Base-by-base conservation (phyloP, 2,113 vertebrate species). In the Neofelis nebulosa region DNA sequence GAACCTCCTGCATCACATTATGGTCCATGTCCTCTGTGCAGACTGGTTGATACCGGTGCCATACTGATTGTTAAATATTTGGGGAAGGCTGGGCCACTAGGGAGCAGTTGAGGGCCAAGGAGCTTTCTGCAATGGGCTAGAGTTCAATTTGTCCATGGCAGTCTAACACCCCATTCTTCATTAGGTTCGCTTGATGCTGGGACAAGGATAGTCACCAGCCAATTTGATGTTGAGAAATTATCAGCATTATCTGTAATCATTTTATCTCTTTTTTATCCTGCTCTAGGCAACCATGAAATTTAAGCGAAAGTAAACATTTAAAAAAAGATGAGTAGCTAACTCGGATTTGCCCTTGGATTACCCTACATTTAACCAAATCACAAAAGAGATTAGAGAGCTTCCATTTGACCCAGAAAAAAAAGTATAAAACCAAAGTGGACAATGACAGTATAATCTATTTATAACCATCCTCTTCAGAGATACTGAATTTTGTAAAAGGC, bases 371-470 rank as follows among this genome's bases (percentile, higher is more conserved):
- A 92, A 38, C n/a, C 78, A 94, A 96, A 92, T 92, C 91, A 83
- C 73, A 55, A 12, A 92, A 85, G 83, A 96, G 92, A 96, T 93
- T 89, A 94, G 81, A 63, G 81, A 76, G 84, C 76, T 85, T 94
- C 93, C 21, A 4, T 95, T 3, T 94, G 96, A 97, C 94, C 86
- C 92, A 96, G 94, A 95, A 96, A 97, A 97, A 97, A 85, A 78
- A 69, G 81, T 19, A 69, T 50, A 81, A 91, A 84, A 52, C 31
- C 81, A 65, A 65, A 85, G 48, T 41, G 76, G 29, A 48, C 71
- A 50, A 94, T 11, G 50, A 66, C 15, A 3, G 13, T 12, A 8
- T 48, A 18, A 93, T 88, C 78, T 84, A 76, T 94, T 96, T 90
- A 81, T 61, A 95, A 45, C 48, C 41, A 15, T 57, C 81, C 74